Percentiles rank a stretch among this genome's conserved stretches.
Conservation (phyloP, 2,797 vertebrate species). For the Nasua narica region DNA sequence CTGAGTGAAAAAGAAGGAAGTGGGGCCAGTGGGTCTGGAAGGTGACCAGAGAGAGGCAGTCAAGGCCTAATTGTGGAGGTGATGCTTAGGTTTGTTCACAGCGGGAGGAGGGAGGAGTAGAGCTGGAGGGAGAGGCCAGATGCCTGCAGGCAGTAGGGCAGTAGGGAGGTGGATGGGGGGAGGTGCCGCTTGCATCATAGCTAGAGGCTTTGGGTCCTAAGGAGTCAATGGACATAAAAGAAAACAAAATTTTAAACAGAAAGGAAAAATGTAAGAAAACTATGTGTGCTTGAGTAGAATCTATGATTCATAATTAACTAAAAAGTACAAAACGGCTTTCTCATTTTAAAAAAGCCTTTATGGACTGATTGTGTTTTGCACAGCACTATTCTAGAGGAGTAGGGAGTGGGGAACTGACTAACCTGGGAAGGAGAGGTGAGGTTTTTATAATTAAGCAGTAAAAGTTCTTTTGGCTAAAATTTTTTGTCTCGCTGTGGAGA, state of each 20-base stretch:
- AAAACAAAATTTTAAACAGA: neutral
- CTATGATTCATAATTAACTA: neutral
- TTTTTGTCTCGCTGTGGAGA: neutral
- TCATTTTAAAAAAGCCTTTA: neutral
- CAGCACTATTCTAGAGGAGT: neutral
- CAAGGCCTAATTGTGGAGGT: neutral
- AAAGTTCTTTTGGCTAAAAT: neutral
- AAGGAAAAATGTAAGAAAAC: neutral
- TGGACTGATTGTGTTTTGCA: neutral
- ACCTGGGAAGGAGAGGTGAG: neutral
- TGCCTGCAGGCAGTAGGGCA: neutral
- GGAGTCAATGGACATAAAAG: neutral
- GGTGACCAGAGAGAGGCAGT: neutral
- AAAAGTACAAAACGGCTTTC: neutral
- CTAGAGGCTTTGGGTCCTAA: neutral
- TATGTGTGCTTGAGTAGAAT: neutral
- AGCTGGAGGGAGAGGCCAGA: neutral
- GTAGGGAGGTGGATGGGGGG: neutral
- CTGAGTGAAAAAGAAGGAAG: neutral
- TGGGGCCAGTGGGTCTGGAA: neutral
- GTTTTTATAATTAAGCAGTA: neutral
- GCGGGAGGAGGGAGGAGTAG: neutral
- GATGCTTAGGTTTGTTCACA: neutral
- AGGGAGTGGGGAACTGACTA: neutral
- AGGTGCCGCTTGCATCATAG: rapidly evolving